Evolutionary conservation across 2,888 invertebrate species (phyloP).

Genomic region (Saturnia japonica): DNA sequence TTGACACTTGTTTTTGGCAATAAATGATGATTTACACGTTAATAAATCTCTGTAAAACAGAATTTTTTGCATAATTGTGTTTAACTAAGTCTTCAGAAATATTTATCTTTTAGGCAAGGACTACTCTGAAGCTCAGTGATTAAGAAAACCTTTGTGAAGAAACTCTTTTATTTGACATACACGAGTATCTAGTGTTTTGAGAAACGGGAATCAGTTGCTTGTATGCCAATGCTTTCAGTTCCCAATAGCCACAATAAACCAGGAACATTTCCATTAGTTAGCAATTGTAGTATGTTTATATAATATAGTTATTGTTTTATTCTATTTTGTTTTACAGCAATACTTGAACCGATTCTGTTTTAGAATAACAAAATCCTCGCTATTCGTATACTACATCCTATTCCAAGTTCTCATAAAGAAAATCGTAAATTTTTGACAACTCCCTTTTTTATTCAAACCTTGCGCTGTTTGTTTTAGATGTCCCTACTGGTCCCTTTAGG

Average conservation of each 20-base stretch:
- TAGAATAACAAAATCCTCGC: neutral
- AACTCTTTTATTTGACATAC: neutral
- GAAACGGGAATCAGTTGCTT: neutral
- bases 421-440: slow-evolving; percentile 16
- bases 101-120: neutral
- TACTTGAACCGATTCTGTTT: neutral
- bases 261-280: no score
- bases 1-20: no score
- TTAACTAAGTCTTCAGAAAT: neutral
- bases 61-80: no score
- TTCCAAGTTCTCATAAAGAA: slow-evolving; percentile 14
- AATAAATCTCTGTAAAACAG: no score
- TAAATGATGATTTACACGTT: no score
- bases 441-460: slow-evolving; percentile 15
- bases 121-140: neutral
- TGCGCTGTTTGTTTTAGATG: slow-evolving; percentile 7
- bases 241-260: no score
- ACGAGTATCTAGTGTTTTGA: neutral
- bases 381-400: neutral
- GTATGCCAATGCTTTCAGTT: neutral
- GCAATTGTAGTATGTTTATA: no score
- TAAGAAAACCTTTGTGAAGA: neutral
- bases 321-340: neutral
- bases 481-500: slow-evolving; percentile 6
- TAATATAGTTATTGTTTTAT: neutral